Base-by-base conservation (phyloP, 2,797 vertebrate species). In the Fringilla coelebs region DNA sequence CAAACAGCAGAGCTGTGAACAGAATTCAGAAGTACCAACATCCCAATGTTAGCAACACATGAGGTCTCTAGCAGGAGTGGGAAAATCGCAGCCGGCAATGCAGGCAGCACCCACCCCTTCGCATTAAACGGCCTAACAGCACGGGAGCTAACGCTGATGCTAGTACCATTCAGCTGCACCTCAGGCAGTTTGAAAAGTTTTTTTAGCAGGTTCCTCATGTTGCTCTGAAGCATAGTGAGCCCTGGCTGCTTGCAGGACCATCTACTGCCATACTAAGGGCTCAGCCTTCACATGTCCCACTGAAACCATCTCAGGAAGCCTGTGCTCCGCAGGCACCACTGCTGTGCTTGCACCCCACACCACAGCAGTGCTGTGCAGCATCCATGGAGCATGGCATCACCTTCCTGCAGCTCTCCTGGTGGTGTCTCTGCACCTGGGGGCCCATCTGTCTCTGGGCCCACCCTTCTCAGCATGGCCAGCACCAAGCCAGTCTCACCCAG, bases 361-460 rank as follows among this genome's bases (percentile, higher is more conserved):
- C 4, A 2, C 11, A 80, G 52, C 31, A 31, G 26, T 48, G 57
- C 45, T 15, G 2, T 24, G 34, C 63, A 63, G 26, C 32, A 48
- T 45, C 67, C 36, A 5, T 7, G 34, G 36, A 75, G 29, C 54
- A 15, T 11, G 51, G 3, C 5, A 41, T 32, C 6, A 4, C 36
- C 38, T 70, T 20, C 54, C 46, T 62, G 65, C 49, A n/a, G 52
- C 31, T 78, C 18, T 86, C 36, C 66, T 41, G 21, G n/a, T 38
- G 26, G 43, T 65, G 9, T 16, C 25, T 34, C 43, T 60, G 40
- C n/a, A 60, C 25, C 17, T 3, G 3, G 26, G 40, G 32, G 26
- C 48, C 32, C 0, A 0, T 13, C 40, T 76, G 24, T 71, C 38
- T 68, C 38, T 5, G 8, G 3, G n/a, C 6, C 7, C 3, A 6